Base-by-base conservation (phyloP, 2,797 vertebrate genomes). In the Geotrypetes seraphini region DNA sequence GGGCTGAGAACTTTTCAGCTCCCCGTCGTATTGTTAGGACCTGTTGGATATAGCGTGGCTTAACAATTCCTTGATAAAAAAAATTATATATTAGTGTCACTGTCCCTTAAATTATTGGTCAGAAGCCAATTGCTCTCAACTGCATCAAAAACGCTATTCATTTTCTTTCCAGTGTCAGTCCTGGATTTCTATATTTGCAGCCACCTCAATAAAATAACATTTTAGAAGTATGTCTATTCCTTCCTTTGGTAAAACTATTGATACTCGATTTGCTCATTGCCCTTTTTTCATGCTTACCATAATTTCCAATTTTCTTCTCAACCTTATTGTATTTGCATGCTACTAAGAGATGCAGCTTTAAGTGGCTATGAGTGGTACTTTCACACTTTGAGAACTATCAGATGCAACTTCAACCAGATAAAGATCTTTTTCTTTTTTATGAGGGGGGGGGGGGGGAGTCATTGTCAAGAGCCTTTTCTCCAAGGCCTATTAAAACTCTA, bases 51-150 rank as follows among this genome's bases (percentile, higher is more conserved):
- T 83, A 84, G 84, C 81, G 77, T 78, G 50, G 68, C 77, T 74
- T 84, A 81, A 84, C 75, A 83, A 71, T 78, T 81, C 73, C 71
- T 79, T 75, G 81, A 75, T 81, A 79, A 84, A 84, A 85, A 85
- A 84, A 85, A 85, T 79, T 81, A 75, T 57, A 78, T 76, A 81
- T 83, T 63, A 82, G 77, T 82, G 81, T 79, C 79, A 80, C 76
- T 85, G 83, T 83, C 67, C 64, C 64, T 78, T 76, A 81, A 79
- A 85, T 80, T 79, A 80, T 80, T 81, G 78, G 76, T 80, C 78
- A 79, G 72, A 54, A 61, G 68, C 79, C 82, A 84, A 82, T 78
- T 82, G 81, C 79, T 82, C 78, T 39, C 73, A 67, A 73, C 70
- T 58, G 63, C 66, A 69, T 36, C 62, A 60, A 64, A 62, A 74